Percentiles rank a stretch among this genome's conserved stretches.
phyloP scores from a whole-genome alignment of 2,888 invertebrate genomes.

The Apodemia duryi region DNA sequence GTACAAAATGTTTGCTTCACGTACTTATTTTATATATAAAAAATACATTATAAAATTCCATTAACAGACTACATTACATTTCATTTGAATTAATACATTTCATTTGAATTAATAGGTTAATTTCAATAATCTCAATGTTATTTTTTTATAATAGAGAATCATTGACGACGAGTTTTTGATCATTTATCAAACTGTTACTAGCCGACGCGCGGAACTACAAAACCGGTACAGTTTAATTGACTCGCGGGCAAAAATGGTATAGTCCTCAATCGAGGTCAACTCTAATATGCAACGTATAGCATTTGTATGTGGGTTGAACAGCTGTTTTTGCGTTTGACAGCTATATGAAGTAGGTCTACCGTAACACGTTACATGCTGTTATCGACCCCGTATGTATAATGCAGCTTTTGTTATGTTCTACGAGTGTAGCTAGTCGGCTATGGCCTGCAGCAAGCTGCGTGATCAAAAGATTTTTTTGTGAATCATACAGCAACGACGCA shows the following conservation, averaged over 20 bases:
- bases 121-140: too few species aligned
- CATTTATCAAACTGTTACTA: background rate
- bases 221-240: slow-evolving; percentile 2
- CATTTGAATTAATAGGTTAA: too few species aligned
- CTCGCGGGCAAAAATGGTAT: slow-evolving; percentile 44
- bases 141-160: too few species aligned
- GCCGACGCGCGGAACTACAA: background rate
- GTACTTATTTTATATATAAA: too few species aligned
- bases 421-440: too few species aligned
- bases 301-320: slow-evolving; percentile 45
- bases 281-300: slow-evolving; percentile 33
- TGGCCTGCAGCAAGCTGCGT: too few species aligned
- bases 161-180: background rate
- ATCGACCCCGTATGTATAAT: background rate
- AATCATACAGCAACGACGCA: too few species aligned
- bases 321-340: slow-evolving; percentile 38
- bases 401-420: background rate
- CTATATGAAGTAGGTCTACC: slow-evolving; percentile 13
- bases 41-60: too few species aligned
- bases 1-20: too few species aligned
- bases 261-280: slow-evolving; percentile 52
- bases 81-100: too few species aligned
- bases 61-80: too few species aligned
- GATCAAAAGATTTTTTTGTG: too few species aligned
- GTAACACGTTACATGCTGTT: slow-evolving; percentile 9